A percentile compares a stretch with the other conserved stretches of the same genome.
Evolutionary conservation across 2,797 vertebrate species (phyloP).

Genomic region (Enteromius radiatus): DNA sequence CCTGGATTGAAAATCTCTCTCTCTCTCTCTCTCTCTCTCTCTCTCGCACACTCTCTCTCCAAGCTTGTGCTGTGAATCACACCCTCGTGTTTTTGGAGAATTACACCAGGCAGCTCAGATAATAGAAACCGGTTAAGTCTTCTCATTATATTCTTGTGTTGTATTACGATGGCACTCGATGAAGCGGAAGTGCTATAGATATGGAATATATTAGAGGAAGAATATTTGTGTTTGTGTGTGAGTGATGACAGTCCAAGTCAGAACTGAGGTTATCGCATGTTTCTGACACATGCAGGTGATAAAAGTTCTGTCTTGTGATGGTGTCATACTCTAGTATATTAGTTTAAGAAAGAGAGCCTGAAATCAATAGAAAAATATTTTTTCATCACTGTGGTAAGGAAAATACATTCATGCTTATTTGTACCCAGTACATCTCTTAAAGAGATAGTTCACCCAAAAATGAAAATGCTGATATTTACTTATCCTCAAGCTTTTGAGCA

Average conservation of each 20-base stretch:
- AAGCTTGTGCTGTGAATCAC: neutral
- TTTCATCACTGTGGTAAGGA: neutral
- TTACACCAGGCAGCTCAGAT: neutral
- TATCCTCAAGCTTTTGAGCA: no score
- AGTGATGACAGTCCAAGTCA: neutral
- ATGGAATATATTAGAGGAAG: neutral
- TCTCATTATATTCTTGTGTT: neutral
- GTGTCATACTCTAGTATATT: neutral
- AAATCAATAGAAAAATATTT: neutral
- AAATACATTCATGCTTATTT: neutral
- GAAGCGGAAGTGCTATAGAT: neutral
- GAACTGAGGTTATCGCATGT: neutral
- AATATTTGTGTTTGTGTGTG: neutral
- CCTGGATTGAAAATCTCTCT: constrained; percentile 17
- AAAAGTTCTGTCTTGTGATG: neutral
- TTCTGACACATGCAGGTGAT: neutral
- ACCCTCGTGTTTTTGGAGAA: neutral
- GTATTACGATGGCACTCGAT: neutral
- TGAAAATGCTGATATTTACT: neutral
- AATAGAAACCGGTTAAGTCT: neutral
- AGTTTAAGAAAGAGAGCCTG: neutral
- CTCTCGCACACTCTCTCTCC: no score
- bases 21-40: constrained; percentile 37
- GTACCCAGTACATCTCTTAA: neutral
- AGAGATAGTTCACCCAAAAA: neutral